A percentile compares a stretch with the other conserved stretches of the same genome.
Conservation (phyloP, 2,113 vertebrate species). For the Polyodon spathula region DNA sequence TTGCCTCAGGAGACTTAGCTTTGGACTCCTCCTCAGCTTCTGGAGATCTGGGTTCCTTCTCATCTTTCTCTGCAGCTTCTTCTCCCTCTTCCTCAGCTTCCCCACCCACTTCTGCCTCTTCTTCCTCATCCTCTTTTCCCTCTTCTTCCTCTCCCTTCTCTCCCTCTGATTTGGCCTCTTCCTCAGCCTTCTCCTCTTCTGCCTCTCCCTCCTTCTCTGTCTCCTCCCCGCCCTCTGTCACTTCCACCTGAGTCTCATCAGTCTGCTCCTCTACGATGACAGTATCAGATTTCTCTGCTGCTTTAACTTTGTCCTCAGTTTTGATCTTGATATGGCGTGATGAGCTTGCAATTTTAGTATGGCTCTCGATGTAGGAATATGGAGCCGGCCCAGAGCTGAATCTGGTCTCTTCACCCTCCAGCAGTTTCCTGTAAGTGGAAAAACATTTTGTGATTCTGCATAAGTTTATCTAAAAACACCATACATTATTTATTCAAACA, state of each 20-base stretch:
- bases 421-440: conserved; percentile 66
- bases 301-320: conserved; percentile 64
- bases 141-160: conserved; percentile 24
- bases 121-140: conserved; percentile 18
- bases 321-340: conserved; percentile 69
- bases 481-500: background rate
- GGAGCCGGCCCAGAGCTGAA: conserved; percentile 62
- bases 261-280: conserved; percentile 85
- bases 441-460: background rate
- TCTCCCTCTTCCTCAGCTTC: conserved; percentile 10
- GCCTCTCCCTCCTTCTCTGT: conserved; percentile 53
- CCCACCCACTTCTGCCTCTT: conserved; percentile 12
- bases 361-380: conserved; percentile 63
- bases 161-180: conserved; percentile 21
- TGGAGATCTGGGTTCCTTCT: conserved; percentile 30
- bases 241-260: conserved; percentile 76
- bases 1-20: conserved; percentile 34
- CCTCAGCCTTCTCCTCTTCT: conserved; percentile 28
- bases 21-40: conserved; percentile 33
- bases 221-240: conserved; percentile 78
- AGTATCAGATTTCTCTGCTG: conserved; percentile 70
- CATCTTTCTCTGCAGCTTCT: conserved; percentile 4
- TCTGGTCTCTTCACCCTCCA: conserved; percentile 86
- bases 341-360: conserved; percentile 49
- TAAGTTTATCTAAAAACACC: background rate